Evolutionary conservation across 1,140 invertebrate genomes (phyloP).

Genomic region (Neuroterus valhalla): DNA sequence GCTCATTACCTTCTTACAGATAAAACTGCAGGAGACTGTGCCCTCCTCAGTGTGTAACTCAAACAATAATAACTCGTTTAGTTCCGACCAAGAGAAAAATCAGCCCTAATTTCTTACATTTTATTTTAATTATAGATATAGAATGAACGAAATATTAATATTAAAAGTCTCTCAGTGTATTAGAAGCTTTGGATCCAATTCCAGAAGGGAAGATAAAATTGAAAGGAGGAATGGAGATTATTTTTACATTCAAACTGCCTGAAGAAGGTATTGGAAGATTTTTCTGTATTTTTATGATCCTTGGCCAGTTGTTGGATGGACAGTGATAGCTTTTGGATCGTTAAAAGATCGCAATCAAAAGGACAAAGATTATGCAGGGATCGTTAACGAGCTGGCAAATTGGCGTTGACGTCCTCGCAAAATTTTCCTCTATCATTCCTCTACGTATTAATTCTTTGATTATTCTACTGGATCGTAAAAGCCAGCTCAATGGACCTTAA

Average conservation of each 20-base stretch:
- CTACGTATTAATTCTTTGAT: conserved; percentile 50
- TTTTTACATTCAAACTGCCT: neutral
- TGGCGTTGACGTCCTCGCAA: conserved; percentile 39
- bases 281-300: conserved; percentile 14
- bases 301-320: neutral
- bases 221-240: neutral
- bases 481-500: conserved; percentile 52
- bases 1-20: too few relatives aligned
- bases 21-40: too few relatives aligned
- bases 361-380: conserved; percentile 8
- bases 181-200: too few relatives aligned
- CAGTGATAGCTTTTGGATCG: neutral
- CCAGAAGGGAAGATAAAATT: neutral
- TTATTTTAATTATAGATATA: too few relatives aligned
- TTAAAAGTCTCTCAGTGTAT: too few relatives aligned
- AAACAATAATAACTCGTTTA: too few relatives aligned
- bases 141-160: too few relatives aligned
- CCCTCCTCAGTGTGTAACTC: too few relatives aligned
- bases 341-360: conserved; percentile 4
- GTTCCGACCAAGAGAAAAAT: too few relatives aligned
- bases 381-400: conserved; percentile 46
- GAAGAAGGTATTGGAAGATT: neutral
- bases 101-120: too few relatives aligned
- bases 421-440: conserved; percentile 29
- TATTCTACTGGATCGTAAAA: conserved; percentile 55